These are phyloP conservation scores for Acyrthosiphon pisum DNA, from an alignment of 1,140 invertebrate species.

Conservation along the genomic window DNA sequence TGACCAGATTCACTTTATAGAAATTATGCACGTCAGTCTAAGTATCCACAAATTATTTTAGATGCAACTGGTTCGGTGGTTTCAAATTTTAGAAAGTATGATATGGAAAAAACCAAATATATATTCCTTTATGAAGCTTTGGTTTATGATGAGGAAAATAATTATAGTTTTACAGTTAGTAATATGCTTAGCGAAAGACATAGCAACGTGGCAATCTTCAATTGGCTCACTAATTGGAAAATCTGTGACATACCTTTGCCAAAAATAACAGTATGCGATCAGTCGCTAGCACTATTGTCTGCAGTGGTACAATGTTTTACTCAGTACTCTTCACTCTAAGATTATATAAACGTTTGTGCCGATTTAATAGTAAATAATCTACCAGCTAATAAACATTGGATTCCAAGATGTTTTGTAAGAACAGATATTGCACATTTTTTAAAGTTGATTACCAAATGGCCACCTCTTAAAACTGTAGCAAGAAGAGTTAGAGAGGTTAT, in stretches of 20 bases:
- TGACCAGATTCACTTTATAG: background rate
- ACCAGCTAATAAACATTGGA: no score
- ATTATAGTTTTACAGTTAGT: background rate
- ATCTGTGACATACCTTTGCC: background rate
- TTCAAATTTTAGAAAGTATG: background rate
- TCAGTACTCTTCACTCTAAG: no score
- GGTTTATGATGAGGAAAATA: background rate
- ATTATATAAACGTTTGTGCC: no score
- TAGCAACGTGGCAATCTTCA: background rate
- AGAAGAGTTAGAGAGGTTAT: no score
- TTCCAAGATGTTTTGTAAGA: no score
- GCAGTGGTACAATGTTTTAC: no score
- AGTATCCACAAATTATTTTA: background rate
- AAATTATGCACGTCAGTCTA: background rate
- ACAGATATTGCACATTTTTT: no score
- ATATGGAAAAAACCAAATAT: background rate
- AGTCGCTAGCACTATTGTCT: no score
- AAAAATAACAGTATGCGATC: background rate
- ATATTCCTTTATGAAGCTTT: background rate
- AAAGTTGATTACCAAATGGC: no score
- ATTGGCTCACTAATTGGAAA: background rate
- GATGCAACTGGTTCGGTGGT: background rate
- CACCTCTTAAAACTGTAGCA: no score
- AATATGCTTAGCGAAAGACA: background rate
- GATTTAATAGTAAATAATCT: no score